phyloP scores from a whole-genome alignment of 2,888 invertebrate genomes.

The Tubulanus polymorphus region DNA sequence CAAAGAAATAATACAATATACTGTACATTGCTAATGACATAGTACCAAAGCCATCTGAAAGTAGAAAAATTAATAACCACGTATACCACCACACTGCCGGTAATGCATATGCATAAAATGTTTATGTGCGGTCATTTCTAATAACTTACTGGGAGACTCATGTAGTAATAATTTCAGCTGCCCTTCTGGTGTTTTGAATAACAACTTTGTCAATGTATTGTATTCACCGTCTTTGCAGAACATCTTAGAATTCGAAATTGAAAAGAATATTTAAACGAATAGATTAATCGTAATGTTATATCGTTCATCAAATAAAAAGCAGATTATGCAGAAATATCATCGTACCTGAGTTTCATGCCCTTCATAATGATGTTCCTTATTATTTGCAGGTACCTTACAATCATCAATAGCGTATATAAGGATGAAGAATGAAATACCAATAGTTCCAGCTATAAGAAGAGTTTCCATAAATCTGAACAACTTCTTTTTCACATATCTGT shows the following conservation, averaged over 20 bases:
- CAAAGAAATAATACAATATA: slow-evolving; percentile 78
- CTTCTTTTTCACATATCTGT: slow-evolving; percentile 52
- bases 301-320: neutral
- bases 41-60: slow-evolving; percentile 34
- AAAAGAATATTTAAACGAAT: neutral
- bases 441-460: slow-evolving; percentile 74
- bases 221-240: slow-evolving; percentile 89
- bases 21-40: slow-evolving; percentile 50
- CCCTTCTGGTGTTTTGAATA: slow-evolving; percentile 96
- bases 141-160: slow-evolving; percentile 69
- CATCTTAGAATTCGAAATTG: slow-evolving; percentile 58
- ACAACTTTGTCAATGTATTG: slow-evolving; percentile 85
- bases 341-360: neutral
- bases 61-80: slow-evolving; percentile 1
- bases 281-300: neutral
- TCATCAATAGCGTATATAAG: slow-evolving; percentile 85
- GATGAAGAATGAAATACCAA: slow-evolving; percentile 78
- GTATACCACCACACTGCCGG: neutral
- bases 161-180: slow-evolving; percentile 92
- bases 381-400: slow-evolving; percentile 58
- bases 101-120: neutral
- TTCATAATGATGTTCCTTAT: neutral
- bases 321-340: too few relatives aligned
- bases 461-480: slow-evolving; percentile 83
- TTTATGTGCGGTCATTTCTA: neutral